These are phyloP conservation scores for Andrena dorsata DNA, from an alignment of 2,888 invertebrate genomes.

Conservation along the genomic window DNA sequence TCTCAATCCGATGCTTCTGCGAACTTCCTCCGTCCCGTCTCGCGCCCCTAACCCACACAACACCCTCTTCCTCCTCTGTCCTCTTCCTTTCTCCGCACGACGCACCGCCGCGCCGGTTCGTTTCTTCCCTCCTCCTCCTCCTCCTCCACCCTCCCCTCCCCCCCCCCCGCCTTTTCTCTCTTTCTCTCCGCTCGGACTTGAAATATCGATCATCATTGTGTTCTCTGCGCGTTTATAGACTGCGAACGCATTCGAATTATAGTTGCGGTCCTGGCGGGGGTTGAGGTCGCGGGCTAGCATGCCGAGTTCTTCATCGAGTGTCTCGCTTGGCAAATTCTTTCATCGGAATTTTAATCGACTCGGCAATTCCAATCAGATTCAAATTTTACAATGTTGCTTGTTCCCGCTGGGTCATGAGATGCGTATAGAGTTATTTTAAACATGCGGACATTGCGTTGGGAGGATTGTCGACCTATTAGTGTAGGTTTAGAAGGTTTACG, in stretches of 20 bases:
- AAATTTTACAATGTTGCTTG: no score
- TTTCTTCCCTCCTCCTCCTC: not conserved
- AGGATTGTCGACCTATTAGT: no score
- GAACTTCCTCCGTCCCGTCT: slow-evolving; percentile 43
- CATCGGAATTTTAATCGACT: not conserved
- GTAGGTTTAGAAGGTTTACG: no score
- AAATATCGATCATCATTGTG: slow-evolving; percentile 61
- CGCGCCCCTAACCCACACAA: not conserved
- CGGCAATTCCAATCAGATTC: not conserved
- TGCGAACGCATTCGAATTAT: slow-evolving; percentile 51
- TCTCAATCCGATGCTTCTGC: slow-evolving; percentile 81
- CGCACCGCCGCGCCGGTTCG: slow-evolving; percentile 19
- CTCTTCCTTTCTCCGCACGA: slow-evolving; percentile 27
- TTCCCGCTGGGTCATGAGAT: no score
- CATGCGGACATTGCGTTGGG: no score
- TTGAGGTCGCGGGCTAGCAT: not conserved
- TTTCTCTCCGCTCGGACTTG: slow-evolving; percentile 44
- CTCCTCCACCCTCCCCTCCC: no score
- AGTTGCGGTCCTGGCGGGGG: slow-evolving; percentile 7
- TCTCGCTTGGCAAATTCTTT: not conserved
- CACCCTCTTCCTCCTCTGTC: not conserved
- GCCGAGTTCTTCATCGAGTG: not conserved
- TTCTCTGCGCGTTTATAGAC: slow-evolving; percentile 50
- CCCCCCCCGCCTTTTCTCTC: slow-evolving; percentile 37
- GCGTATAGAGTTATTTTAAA: no score